Evolutionary conservation across 2,888 invertebrate genomes (phyloP).

Genomic region (Vanessa cardui): DNA sequence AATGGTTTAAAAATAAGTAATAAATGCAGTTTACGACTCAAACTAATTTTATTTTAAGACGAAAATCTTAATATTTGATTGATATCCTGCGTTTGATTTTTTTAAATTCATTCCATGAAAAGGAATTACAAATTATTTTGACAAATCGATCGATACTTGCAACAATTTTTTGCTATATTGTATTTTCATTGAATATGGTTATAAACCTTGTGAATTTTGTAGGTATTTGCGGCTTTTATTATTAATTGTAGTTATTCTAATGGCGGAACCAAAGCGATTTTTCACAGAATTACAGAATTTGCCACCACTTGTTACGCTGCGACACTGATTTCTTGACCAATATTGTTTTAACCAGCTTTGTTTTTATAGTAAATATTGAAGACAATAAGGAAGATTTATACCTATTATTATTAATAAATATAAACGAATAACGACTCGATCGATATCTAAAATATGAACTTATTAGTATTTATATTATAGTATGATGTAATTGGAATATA

Average conservation of each 20-base stretch:
- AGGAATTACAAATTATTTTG: background rate
- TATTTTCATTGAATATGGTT: constrained; percentile 65
- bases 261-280: constrained; percentile 75
- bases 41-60: background rate
- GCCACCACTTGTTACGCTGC: constrained; percentile 74
- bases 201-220: constrained; percentile 63
- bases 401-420: constrained; percentile 76
- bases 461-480: constrained; percentile 65
- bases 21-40: background rate
- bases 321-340: constrained; percentile 55
- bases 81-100: background rate
- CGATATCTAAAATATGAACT: constrained; percentile 76
- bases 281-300: constrained; percentile 56
- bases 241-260: constrained; percentile 51
- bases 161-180: constrained; percentile 40
- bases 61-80: background rate
- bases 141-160: constrained; percentile 38
- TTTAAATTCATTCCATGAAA: background rate
- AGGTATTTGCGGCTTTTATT: constrained; percentile 53
- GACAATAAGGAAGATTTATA: constrained; percentile 82
- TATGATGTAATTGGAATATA: constrained; percentile 44
- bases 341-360: constrained; percentile 60
- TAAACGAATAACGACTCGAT: constrained; percentile 72
- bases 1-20: constrained; percentile 23
- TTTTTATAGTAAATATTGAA: constrained; percentile 76